These are phyloP conservation scores for Ricordea florida DNA, from an alignment of 92 coral and sea anemone genomes.

Conservation along the genomic window DNA sequence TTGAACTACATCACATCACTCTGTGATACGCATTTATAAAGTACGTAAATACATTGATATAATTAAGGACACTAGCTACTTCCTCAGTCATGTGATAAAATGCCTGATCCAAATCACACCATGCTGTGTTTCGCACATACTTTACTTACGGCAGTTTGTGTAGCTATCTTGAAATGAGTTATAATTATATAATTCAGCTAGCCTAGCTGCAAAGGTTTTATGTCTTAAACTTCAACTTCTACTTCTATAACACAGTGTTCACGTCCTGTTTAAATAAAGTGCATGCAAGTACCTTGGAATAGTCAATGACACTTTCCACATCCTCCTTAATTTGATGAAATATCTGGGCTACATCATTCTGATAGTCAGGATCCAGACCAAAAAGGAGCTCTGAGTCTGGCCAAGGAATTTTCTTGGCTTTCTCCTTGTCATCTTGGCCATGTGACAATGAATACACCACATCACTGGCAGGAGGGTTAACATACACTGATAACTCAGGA, in stretches of 20 bases:
- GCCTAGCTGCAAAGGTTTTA: too few species aligned
- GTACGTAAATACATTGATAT: too few species aligned
- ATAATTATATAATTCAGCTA: not conserved
- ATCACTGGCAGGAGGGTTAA: constrained; percentile 87
- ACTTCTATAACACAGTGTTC: too few species aligned
- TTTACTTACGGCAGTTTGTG: too few species aligned
- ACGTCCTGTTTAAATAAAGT: too few species aligned
- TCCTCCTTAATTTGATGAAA: constrained; percentile 69
- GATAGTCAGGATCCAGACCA: constrained; percentile 87
- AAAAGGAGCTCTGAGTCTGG: constrained; percentile 86
- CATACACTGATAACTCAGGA: constrained; percentile 65
- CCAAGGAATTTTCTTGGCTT: constrained; percentile 74
- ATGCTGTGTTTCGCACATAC: too few species aligned
- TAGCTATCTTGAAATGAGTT: too few species aligned
- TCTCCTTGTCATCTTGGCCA: constrained; percentile 70
- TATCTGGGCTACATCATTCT: constrained; percentile 65
- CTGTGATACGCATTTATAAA: too few species aligned
- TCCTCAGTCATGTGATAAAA: too few species aligned
- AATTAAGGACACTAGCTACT: too few species aligned
- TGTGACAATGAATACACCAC: constrained; percentile 89
- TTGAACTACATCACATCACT: too few species aligned
- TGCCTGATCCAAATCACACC: too few species aligned
- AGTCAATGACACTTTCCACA: constrained; percentile 67
- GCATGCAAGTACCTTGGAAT: constrained; percentile 65
- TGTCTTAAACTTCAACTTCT: not conserved